These are phyloP conservation scores for Eciton burchellii DNA, from an alignment of 1,140 invertebrate genomes.

Conservation along the genomic window DNA sequence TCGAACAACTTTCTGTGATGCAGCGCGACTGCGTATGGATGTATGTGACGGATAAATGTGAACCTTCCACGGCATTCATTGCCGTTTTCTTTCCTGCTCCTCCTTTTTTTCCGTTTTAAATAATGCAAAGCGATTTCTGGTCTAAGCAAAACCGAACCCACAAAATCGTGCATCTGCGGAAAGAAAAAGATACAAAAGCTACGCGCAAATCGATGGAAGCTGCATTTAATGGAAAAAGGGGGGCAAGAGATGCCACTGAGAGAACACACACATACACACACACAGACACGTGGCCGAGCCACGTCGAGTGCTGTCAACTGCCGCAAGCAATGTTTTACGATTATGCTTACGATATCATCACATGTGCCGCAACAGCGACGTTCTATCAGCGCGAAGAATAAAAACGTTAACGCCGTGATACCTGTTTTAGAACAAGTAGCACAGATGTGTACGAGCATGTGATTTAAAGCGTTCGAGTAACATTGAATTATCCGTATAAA, in stretches of 20 bases:
- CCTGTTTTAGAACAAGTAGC: not conserved
- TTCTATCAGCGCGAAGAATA: conserved; percentile 8
- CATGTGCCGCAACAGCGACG: not conserved
- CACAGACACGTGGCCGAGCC: too few relatives aligned
- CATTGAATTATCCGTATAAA: not conserved
- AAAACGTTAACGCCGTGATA: conserved; percentile 2
- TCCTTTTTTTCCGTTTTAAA: not conserved
- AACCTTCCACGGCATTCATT: not conserved
- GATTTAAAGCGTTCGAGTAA: not conserved
- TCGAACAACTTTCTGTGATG: not conserved
- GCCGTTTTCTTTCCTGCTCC: not conserved
- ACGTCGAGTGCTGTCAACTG: conserved; percentile 14
- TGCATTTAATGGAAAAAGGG: not conserved
- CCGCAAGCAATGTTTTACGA: conserved; percentile 20
- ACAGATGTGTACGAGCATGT: not conserved
- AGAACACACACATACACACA: conserved; percentile 8
- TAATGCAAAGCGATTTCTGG: not conserved
- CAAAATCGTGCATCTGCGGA: not conserved
- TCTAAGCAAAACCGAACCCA: not conserved
- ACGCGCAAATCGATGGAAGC: not conserved
- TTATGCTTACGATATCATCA: not conserved
- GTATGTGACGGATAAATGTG: too few relatives aligned
- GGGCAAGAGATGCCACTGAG: not conserved
- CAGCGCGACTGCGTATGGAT: too few relatives aligned
- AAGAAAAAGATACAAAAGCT: not conserved